Base-by-base conservation (phyloP, 2,888 invertebrate species). In the Bimastos eiseni region DNA sequence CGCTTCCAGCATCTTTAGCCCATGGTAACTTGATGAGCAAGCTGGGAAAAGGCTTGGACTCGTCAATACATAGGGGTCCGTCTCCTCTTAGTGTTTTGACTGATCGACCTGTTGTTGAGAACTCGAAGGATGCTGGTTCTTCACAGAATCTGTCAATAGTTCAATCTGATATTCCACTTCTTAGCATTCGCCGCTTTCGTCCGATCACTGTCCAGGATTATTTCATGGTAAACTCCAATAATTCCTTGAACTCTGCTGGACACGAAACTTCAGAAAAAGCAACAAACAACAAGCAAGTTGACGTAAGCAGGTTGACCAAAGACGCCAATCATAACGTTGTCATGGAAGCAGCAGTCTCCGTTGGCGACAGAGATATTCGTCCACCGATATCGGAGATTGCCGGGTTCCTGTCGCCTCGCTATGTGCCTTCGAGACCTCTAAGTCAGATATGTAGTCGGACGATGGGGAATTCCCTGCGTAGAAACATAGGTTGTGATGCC, bases 301-400 rank as follows among this genome's bases (percentile, higher is more conserved):
- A 34, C 34, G 15, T 34, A 8, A 2, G 34, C 19, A 86, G 36
- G 37, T 11, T 86, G 86, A 86, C 30, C 36, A 86, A 86, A 86
- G 86, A 86, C n/a, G 86, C 86, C 19, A 86, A 86, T 24, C 86
- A 86, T 36, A 86, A 86, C 37, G 86, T 86, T 86, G 37, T 86
- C 86, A 37, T 21, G 37, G 15, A 17, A 36, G 17, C 84, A 4
- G 8, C 19, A n/a, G 17, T 21, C 19, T 36, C 86, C 36, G n/a
- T 33, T 19, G 17, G 86, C 37, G 86, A 34, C 86, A 13, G 24
- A 34, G 86, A 36, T 6, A 34, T 36, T 37, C 36, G 34, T 37
- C 86, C 86, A 17, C 36, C 36, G 17, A 34, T 19, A 8, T 86
- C 86, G 36, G 86, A 86, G 24, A 34, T 86, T 8, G 86, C 86